Evolutionary conservation across 2,888 invertebrate genomes (phyloP), one percentile per base, ranked within the genome.

Genomic region (Erebia ligea): DNA sequence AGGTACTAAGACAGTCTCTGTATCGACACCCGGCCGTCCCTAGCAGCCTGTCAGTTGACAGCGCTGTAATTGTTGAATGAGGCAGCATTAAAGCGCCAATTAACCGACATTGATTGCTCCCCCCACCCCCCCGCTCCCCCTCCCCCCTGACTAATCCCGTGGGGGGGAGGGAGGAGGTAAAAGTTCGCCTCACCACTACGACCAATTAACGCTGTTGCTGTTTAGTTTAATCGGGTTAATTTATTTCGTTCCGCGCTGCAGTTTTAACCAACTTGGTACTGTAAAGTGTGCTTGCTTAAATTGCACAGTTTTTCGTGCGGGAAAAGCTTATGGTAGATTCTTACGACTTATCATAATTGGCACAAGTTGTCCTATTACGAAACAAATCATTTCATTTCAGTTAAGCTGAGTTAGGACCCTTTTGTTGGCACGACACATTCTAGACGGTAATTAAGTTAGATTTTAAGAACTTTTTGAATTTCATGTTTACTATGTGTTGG

Each of bases 41-140:
- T 85, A 79, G 42, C 6, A 62, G 79, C 80, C 81, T 79, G 82
- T 80, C 84, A 82, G 81, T 82, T 86, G 88, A 85, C 88, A 87
- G 85, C 86, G 82, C 84, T 83, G 86, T 88, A 92, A 92, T 91
- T 91, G 90, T 88, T 91, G 91, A 92, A 91, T 91, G 89, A 89
- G 90, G 88, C 86, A 87, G 84, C 88, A 92, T 91, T 92, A 92
- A 91, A 90, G 89, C 90, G 81, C 84, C 91, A 92, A 92, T 92
- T 92, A 92, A 87, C 84, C 84, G 85, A 92, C 91, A 90, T 90
- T 91, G 92, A 91, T 92, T 91, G 91, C 89, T 89, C 88, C 86
- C 86, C 82, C 83, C 81, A 82, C 76, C 75, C 79, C 78, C 77
- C 76, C 77, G 74, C 73, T 72, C 72, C 61, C 3, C 13, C 52